Percentiles rank a stretch among this genome's conserved stretches.
Evolutionary conservation across 2,888 invertebrate genomes (phyloP).

Genomic region (Macrostomum cliftonense): DNA sequence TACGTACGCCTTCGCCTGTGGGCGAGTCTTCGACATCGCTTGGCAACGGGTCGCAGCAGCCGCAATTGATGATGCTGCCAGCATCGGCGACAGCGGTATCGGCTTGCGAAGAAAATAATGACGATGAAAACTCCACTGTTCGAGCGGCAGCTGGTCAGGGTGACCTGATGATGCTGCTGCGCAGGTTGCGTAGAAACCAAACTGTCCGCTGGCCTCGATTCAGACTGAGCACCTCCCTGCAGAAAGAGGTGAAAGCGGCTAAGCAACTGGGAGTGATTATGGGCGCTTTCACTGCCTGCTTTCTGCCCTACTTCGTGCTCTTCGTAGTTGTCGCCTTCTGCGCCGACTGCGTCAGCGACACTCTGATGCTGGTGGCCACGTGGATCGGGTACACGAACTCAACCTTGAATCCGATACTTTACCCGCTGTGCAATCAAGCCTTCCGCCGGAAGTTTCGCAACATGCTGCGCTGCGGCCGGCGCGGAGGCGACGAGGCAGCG

Average conservation of each 20-base stretch:
- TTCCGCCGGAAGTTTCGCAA: constrained; percentile 37
- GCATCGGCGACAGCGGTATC: too few species aligned
- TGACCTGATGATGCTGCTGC: too few species aligned
- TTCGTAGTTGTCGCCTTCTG: constrained; percentile 44
- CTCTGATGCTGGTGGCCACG: constrained; percentile 37
- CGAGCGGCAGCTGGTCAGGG: too few species aligned
- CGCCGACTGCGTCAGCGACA: constrained; percentile 36
- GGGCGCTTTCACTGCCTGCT: constrained; percentile 45
- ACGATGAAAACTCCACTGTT: too few species aligned
- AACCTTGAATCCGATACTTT: constrained; percentile 41
- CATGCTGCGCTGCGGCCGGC: constrained; percentile 16
- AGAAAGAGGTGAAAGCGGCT: constrained; percentile 41
- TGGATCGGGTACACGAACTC: constrained; percentile 43
- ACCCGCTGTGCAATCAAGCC: constrained; percentile 41
- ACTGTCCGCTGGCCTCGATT: too few species aligned
- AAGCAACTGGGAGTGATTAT: constrained; percentile 45
- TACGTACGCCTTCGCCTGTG: too few species aligned
- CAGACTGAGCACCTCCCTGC: constrained; percentile 17
- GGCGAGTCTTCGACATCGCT: too few species aligned
- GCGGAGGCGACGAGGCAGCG: too few species aligned
- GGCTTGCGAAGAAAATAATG: too few species aligned
- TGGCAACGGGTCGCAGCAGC: too few species aligned
- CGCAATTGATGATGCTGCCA: too few species aligned
- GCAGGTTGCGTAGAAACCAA: too few species aligned
- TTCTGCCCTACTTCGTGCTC: constrained; percentile 45